Evolutionary conservation across 2,797 vertebrate genomes (phyloP), one percentile per base, ranked within the genome.

Genomic region (Somateria mollissima): DNA sequence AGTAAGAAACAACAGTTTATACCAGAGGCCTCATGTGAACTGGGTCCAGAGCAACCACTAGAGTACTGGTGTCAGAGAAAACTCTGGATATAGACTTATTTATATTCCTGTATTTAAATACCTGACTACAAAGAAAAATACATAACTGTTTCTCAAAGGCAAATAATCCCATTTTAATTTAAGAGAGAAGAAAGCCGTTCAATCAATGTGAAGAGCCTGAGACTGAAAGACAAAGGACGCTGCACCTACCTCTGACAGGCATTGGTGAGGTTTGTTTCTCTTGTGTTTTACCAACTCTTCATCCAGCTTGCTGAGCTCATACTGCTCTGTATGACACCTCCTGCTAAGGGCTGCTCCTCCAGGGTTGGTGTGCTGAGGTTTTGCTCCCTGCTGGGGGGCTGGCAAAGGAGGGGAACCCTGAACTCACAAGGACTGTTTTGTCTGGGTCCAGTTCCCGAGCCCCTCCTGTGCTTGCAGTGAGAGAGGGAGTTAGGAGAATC

Each of bases 241-340:
- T 3, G 4, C 30, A 77, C 93, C 81, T 95, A 75, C 92, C 91
- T 95, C 13, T 30, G 54, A 37, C 47, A 53, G 37, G 8, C 28
- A 37, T 18, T 2, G 51, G 28, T 24, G 65, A 70, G 45, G 4
- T 70, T 86, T 67, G 57, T 49, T 69, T 54, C 41, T 81, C 28
- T 6, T 19, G 5, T 3, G 7, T 56, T 91, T 90, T 34, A 62
- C 57, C 56, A 45, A 62, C 54, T 36, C 51, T 51, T 10, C 24
- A 53, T 30, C 41, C 28, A 20, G 12, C 45, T 58, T n/a, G 8
- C 14, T 20, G 18, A 36, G 32, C 53, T 36, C 30, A 17, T 47
- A 30, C 54, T 22, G n/a, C 36, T 19, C 34, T 43, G 25, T 11
- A 56, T 36, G 32, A 15, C 28, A 64, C n/a, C 17, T 57, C 16